Conservation (phyloP, 1,140 invertebrate species). For the Monochamus saltuarius region DNA sequence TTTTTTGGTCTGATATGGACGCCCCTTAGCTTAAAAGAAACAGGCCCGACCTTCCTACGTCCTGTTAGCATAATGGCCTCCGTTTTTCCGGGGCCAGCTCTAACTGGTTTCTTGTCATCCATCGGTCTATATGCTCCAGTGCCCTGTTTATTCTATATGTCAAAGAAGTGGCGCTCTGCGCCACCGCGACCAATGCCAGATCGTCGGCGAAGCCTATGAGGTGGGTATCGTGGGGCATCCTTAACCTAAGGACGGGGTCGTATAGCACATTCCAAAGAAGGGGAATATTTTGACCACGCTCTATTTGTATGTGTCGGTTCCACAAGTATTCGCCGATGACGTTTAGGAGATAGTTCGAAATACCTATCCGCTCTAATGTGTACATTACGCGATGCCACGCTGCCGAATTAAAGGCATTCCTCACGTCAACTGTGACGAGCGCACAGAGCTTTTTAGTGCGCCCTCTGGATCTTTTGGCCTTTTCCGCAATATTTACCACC, state of each 20-base stretch:
- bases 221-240: background rate
- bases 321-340: slow-evolving; percentile 9
- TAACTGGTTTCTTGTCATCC: background rate
- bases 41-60: background rate
- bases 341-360: slow-evolving; percentile 10
- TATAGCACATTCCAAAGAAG: slow-evolving; percentile 1
- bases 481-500: slow-evolving; percentile 7
- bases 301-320: background rate
- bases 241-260: background rate
- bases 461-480: background rate
- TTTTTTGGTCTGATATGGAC: background rate
- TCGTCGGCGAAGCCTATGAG: slow-evolving; percentile 4
- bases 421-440: slow-evolving; percentile 20
- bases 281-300: background rate
- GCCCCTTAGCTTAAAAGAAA: background rate
- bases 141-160: background rate
- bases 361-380: background rate
- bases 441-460: slow-evolving; percentile 13
- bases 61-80: background rate
- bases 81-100: slow-evolving; percentile 2
- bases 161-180: background rate
- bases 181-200: background rate
- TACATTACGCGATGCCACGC: slow-evolving; percentile 8
- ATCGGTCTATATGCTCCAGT: background rate
- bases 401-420: slow-evolving; percentile 26